These are phyloP conservation scores for Zaprionus africanus DNA, from an alignment of 1,140 invertebrate species.

Conservation along the genomic window DNA sequence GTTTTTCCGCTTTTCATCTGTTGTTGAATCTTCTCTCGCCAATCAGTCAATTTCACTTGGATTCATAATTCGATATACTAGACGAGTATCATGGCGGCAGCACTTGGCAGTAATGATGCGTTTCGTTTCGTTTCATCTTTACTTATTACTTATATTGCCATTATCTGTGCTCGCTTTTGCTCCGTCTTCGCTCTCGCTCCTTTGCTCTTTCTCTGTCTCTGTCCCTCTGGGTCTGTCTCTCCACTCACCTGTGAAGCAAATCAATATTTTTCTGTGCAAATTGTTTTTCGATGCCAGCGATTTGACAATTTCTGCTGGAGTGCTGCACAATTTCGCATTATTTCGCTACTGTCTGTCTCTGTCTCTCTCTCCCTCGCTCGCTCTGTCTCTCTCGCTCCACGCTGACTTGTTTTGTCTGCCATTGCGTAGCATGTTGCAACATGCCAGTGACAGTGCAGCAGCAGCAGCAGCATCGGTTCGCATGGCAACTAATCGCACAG, in stretches of 20 bases:
- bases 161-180: background rate
- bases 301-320: conserved; percentile 16
- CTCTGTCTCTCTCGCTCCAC: background rate
- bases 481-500: conserved; percentile 7
- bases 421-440: conserved; percentile 14
- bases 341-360: background rate
- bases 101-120: background rate
- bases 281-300: conserved; percentile 17
- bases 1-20: background rate
- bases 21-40: background rate
- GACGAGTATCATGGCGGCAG: background rate
- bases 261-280: conserved; percentile 6
- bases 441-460: background rate
- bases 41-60: conserved; percentile 5
- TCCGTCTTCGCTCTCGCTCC: background rate
- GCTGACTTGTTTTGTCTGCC: background rate
- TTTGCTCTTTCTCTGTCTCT: background rate
- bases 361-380: background rate
- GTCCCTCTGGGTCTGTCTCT: background rate
- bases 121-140: conserved; percentile 9
- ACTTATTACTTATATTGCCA: conserved; percentile 9
- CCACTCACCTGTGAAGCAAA: background rate
- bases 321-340: conserved; percentile 18
- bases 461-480: background rate
- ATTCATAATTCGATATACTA: background rate